A percentile compares a stretch with the other conserved stretches of the same genome.
Evolutionary conservation across 2,797 vertebrate genomes (phyloP).

Genomic region (Malurus leucopterus): DNA sequence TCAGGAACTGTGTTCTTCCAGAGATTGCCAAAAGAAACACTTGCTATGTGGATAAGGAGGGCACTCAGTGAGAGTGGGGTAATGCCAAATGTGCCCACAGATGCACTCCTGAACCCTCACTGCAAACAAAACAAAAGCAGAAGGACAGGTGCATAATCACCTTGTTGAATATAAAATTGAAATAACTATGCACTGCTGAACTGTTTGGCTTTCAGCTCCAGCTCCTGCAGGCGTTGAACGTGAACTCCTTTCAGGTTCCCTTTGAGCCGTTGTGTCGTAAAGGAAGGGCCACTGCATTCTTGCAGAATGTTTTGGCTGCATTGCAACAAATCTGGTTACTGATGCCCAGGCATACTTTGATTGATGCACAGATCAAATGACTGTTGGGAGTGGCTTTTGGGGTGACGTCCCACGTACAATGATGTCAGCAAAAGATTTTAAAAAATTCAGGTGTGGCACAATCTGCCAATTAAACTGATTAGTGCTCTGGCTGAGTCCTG

Average conservation of each 20-base stretch:
- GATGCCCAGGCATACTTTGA: slow-evolving; percentile 28
- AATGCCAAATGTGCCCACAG: not conserved
- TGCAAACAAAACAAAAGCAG: not conserved
- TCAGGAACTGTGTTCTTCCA: not conserved
- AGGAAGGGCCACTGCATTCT: not conserved
- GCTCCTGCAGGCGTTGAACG: not conserved
- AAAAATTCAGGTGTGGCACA: slow-evolving; percentile 65
- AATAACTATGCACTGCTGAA: not conserved
- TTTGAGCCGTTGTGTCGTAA: not conserved
- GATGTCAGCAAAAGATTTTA: slow-evolving; percentile 59
- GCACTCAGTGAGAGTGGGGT: not conserved
- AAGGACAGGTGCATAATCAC: not conserved
- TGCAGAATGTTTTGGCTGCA: not conserved
- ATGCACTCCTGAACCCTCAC: not conserved
- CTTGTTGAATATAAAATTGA: not conserved
- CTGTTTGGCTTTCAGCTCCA: not conserved
- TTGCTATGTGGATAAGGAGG: not conserved
- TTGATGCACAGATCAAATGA: slow-evolving; percentile 43
- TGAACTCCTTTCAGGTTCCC: not conserved
- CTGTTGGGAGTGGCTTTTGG: slow-evolving; percentile 49
- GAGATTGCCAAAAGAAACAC: not conserved
- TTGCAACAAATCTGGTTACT: slow-evolving; percentile 13
- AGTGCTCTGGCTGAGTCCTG: slow-evolving; percentile 30
- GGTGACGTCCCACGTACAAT: slow-evolving; percentile 12
- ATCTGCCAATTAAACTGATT: slow-evolving; percentile 57